These are phyloP conservation scores for Hipparchia sbordonii DNA, from an alignment of 2,888 invertebrate genomes.

Conservation along the genomic window DNA sequence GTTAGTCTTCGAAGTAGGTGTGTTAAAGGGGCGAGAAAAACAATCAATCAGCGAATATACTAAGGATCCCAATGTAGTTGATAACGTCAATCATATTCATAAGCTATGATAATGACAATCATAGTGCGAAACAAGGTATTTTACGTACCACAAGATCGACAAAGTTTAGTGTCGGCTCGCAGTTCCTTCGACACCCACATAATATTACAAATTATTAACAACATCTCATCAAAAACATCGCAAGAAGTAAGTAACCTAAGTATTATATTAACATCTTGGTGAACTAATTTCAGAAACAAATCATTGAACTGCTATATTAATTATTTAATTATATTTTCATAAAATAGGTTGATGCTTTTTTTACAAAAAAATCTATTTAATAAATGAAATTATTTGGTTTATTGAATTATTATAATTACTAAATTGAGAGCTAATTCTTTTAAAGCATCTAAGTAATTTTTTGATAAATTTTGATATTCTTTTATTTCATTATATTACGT, in stretches of 20 bases:
- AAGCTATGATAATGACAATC: slow-evolving; percentile 31
- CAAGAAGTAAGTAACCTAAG: neutral
- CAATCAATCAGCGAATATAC: neutral
- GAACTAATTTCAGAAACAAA: no score
- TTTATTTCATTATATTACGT: no score
- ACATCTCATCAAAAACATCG: neutral
- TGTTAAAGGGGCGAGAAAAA: neutral
- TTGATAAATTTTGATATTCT: no score
- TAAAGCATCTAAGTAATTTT: no score
- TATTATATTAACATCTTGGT: neutral
- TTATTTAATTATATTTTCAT: no score
- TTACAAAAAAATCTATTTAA: no score
- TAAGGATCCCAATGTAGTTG: slow-evolving; percentile 39
- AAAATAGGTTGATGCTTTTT: no score
- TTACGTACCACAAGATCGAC: neutral
- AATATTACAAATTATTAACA: neutral
- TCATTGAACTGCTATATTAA: no score
- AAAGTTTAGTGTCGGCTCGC: slow-evolving; percentile 6
- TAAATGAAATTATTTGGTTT: no score
- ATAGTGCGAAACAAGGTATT: slow-evolving; percentile 7
- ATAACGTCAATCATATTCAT: slow-evolving; percentile 47
- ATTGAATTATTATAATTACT: no score
- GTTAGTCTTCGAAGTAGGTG: neutral
- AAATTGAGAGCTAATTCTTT: no score
- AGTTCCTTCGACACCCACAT: slow-evolving; percentile 5